Evolutionary conservation across 23 tunicate genomes (phyloP).

Genomic region (Clavelina lepadiformis): DNA sequence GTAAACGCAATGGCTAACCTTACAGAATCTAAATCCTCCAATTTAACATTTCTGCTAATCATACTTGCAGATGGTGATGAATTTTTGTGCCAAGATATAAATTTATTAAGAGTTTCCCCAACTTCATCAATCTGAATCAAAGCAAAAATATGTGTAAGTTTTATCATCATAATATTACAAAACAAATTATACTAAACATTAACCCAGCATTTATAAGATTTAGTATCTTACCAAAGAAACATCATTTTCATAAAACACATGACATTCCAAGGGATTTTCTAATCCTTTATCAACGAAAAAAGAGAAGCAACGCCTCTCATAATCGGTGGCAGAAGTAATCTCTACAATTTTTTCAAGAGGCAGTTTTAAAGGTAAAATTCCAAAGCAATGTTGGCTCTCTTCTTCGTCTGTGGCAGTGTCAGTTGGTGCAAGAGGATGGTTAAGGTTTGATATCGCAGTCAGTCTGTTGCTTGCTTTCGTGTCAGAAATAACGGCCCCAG

Average conservation of each 20-base stretch:
- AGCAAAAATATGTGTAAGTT: not conserved
- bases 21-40: constrained; percentile 44
- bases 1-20: constrained; percentile 7
- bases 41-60: constrained; percentile 22
- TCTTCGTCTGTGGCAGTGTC: not conserved
- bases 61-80: constrained; percentile 1
- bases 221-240: constrained; percentile 8
- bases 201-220: not conserved
- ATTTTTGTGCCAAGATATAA: constrained; percentile 23
- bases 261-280: constrained; percentile 4
- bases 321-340: constrained; percentile 16
- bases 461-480: not conserved
- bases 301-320: constrained; percentile 13
- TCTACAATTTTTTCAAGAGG: constrained; percentile 28
- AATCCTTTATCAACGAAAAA: constrained; percentile 1
- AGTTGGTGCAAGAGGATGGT: constrained; percentile 8
- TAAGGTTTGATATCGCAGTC: not conserved
- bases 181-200: not conserved
- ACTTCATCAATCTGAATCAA: constrained; percentile 28
- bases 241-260: constrained; percentile 8
- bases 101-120: constrained; percentile 30
- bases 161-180: too few relatives aligned
- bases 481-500: not conserved
- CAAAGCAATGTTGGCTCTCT: not conserved
- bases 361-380: not conserved